Evolutionary conservation across 2,113 vertebrate species (phyloP).

Genomic region (Corapipo altera): DNA sequence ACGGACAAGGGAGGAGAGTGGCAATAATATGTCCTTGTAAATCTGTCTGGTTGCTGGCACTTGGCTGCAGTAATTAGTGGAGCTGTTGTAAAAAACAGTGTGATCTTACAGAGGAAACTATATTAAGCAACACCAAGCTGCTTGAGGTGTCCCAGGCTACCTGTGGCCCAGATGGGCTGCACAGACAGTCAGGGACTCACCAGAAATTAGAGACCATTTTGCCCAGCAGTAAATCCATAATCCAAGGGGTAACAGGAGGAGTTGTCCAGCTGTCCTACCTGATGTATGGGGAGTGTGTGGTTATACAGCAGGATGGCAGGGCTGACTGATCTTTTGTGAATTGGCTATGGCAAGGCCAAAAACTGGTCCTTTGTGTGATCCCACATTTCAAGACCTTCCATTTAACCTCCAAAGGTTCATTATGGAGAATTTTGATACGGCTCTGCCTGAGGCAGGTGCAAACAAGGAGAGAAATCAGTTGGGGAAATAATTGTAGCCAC

Average conservation of each 20-base stretch:
- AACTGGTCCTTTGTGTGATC: not conserved
- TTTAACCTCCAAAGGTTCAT: not conserved
- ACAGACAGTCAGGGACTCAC: not conserved
- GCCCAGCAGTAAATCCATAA: not conserved
- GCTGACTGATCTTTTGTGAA: not conserved
- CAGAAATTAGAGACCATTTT: not conserved
- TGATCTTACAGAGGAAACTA: constrained; percentile 1
- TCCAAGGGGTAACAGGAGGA: not conserved
- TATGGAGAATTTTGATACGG: not conserved
- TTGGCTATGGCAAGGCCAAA: not conserved
- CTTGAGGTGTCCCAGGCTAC: not conserved
- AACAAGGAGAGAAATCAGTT: not conserved
- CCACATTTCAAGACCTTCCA: not conserved
- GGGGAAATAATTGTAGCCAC: not conserved
- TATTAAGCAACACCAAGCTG: not conserved
- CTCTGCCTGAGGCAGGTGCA: not conserved
- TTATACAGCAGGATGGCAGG: not conserved
- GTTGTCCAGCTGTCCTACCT: not conserved
- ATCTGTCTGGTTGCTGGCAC: not conserved
- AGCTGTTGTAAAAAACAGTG: not conserved
- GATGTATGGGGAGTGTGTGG: rapidly evolving
- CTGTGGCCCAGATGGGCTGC: not conserved
- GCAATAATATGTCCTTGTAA: not conserved
- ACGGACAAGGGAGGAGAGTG: not conserved
- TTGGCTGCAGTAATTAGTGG: constrained; percentile 28